phyloP scores from a whole-genome alignment of 2,797 vertebrate genomes.

The Bucorvus abyssinicus region DNA sequence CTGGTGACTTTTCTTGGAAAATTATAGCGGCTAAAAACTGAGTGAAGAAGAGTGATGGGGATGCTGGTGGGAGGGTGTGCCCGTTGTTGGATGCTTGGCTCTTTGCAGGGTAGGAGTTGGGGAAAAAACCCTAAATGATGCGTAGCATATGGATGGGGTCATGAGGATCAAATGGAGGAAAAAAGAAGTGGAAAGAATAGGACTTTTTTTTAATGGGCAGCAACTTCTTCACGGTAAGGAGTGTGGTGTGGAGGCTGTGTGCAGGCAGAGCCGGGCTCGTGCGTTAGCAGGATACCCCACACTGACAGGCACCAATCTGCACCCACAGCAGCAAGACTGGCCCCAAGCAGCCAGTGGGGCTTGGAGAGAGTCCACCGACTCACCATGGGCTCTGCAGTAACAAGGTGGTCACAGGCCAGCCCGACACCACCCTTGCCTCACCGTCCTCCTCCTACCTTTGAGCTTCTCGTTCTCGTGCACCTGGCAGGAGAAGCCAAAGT shows the following conservation, averaged over 20 bases:
- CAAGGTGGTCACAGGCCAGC: rapidly evolving
- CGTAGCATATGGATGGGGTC: background rate
- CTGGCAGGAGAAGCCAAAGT: conserved; percentile 95
- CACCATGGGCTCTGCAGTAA: rapidly evolving
- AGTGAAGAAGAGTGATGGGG: rapidly evolving
- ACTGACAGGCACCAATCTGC: rapidly evolving
- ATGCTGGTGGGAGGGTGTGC: background rate
- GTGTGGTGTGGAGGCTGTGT: background rate
- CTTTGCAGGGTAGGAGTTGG: background rate
- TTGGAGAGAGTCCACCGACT: background rate
- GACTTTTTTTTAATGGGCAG: background rate
- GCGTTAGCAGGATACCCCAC: background rate
- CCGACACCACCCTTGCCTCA: rapidly evolving
- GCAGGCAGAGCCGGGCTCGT: rapidly evolving
- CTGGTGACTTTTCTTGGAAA: background rate
- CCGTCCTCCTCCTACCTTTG: conserved; percentile 79
- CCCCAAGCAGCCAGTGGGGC: background rate
- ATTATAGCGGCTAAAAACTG: background rate
- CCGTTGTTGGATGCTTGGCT: rapidly evolving
- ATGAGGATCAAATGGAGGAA: background rate
- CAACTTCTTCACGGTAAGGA: background rate
- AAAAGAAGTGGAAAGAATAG: background rate
- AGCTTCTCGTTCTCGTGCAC: conserved; percentile 80
- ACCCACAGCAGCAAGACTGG: rapidly evolving
- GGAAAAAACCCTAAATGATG: background rate